Base-by-base conservation (phyloP, 1,140 invertebrate genomes). In the Atopsyche davidsoni region DNA sequence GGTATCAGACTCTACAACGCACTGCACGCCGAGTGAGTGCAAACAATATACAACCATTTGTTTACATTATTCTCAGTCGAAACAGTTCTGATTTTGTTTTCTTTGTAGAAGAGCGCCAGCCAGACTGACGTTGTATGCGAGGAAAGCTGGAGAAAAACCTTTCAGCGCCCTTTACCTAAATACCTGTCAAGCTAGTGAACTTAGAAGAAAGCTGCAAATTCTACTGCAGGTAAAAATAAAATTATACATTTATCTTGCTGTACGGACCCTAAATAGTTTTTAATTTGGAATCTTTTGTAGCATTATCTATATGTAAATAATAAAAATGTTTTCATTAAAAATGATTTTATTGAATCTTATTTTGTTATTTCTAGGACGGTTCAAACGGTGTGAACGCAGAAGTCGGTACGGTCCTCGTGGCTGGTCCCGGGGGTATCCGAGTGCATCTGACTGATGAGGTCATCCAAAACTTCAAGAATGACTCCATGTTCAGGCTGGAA, bases 1-100 rank as follows among this genome's bases (percentile, higher is more conserved):
- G 86, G 85, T 10, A 94, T 97, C 45, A 78, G 92, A 59, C 77
- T 97, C 25, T 93, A 83, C 68, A 96, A 96, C 72, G 85, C 87
- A 34, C 70, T 97, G 34, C 89, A 94, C 54, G 75, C 80, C 40
- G 86, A 83, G 76, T 83, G 64, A 80, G 79, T 77, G 16, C 14
- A 10, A 34, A 10, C 41, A 39, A 47, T n/a, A 42, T 35, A 43
- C 40, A 24, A 42, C 28, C 11, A 22, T 31, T 13, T 25, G n/a
- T n/a, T n/a, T n/a, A n/a, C n/a, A n/a, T n/a, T n/a, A n/a, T n/a
- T n/a, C n/a, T n/a, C n/a, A n/a, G n/a, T n/a, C n/a, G n/a, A n/a
- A n/a, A n/a, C n/a, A n/a, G 40, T 16, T 32, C 16, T 22, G 40
- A 28, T 45, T 34, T 51, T 3, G 55, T 50, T 28, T 45, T 47